Evolutionary conservation across 2,888 invertebrate genomes (phyloP), one percentile per base, ranked within the genome.

Genomic region (Hemicrepidius hirtus): DNA sequence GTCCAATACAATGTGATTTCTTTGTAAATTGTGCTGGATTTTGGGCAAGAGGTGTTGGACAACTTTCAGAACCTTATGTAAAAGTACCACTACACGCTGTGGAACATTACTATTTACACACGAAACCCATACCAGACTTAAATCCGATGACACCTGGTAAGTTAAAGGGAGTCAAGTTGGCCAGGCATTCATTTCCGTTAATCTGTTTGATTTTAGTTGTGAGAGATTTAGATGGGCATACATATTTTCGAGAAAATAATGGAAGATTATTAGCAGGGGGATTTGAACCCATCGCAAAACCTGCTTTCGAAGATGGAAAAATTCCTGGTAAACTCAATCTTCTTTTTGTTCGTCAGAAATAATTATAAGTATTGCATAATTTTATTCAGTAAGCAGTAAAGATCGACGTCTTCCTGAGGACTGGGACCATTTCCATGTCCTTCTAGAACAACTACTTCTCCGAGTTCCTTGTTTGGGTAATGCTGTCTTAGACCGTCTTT

Each of bases 21-120:
- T 98, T 99, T 87, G 95, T 99, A 32, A 99, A 99, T 87, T 96
- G 97, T 84, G 94, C 95, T 21, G 99, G 99, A 7, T 95, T 97
- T 87, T 98, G 97, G 97, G 96, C 97, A 0, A 90, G 97, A 77
- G 93, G 94, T 85, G 92, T 98, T 53, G 98, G 97, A 6, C 94
- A 95, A 82, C 86, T 95, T 75, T 94, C 96, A 21, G 90, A 92
- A 71, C 97, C 97, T 1, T 91, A 91, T 82, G 96, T 98, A 0
- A 95, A 96, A 86, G 93, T 95, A 35, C 98, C 98, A 0, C 87
- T 98, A 9, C 93, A 97, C 86, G 94, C 97, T 0, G 97, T 96
- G 75, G 97, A 97, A 84, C 97, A 98, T 87, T 96, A 97, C 85
- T 97, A 96, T 85, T 87, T 98, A 53, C 94, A 96, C 81, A 97